Evolutionary conservation across 2,113 vertebrate genomes (phyloP).

Genomic region (Eclectus roratus): DNA sequence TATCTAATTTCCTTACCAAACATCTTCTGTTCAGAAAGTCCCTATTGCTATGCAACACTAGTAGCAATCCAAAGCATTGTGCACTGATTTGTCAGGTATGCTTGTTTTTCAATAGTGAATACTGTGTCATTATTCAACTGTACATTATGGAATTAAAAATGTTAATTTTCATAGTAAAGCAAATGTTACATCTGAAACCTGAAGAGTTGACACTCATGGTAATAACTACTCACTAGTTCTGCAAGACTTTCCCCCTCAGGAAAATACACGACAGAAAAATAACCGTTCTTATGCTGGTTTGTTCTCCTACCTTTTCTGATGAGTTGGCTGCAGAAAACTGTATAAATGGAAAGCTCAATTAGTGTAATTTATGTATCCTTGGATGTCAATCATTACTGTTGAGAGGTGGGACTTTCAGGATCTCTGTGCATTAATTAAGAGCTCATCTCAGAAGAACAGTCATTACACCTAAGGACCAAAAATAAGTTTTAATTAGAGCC

Average conservation of each 20-base stretch:
- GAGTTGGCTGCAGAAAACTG: constrained; percentile 64
- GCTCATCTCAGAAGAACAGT: constrained; percentile 78
- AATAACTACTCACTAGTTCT: constrained; percentile 20
- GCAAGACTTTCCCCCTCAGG: constrained; percentile 25
- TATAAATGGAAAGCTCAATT: constrained; percentile 76
- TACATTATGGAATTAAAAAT: constrained; percentile 19
- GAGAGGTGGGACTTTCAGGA: constrained; percentile 79
- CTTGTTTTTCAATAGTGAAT: background rate
- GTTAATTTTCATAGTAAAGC: constrained; percentile 28
- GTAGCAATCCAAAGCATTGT: constrained; percentile 3
- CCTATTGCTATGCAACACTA: background rate
- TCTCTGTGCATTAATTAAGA: constrained; percentile 83
- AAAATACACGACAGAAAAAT: constrained; percentile 43
- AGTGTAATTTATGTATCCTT: constrained; percentile 80
- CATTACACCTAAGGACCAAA: constrained; percentile 81
- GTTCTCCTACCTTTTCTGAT: constrained; percentile 80
- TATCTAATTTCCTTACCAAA: constrained; percentile 15
- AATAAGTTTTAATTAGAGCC: constrained; percentile 79
- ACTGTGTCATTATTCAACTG: background rate
- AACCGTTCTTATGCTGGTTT: constrained; percentile 53
- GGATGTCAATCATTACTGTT: constrained; percentile 78
- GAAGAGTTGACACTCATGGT: background rate
- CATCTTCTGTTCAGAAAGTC: background rate
- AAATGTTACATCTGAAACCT: constrained; percentile 11
- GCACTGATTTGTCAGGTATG: background rate